phyloP scores from a whole-genome alignment of 2,888 invertebrate genomes.

The Aelia acuminata region DNA sequence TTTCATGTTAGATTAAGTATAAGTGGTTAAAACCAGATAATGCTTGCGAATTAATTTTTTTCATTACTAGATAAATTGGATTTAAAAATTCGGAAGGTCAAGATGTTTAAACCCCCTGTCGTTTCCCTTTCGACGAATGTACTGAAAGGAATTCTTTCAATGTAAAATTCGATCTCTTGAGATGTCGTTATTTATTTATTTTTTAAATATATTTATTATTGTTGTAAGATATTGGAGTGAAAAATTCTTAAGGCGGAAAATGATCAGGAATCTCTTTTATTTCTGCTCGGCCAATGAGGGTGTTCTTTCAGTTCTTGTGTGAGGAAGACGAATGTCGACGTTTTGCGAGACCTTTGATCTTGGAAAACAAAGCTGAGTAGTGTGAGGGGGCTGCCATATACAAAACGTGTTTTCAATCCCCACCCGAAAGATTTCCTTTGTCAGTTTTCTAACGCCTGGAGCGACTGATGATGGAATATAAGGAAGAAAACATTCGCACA shows the following conservation, averaged over 20 bases:
- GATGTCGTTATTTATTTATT: no score
- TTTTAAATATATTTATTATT: no score
- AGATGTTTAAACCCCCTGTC: no score
- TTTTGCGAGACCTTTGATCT: constrained; percentile 1
- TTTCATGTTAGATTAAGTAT: no score
- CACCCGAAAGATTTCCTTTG: neutral
- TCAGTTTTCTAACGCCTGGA: neutral
- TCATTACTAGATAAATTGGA: no score
- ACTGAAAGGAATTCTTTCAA: no score
- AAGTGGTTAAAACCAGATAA: no score
- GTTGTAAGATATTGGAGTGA: neutral
- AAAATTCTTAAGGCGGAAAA: neutral
- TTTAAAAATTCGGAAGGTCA: no score
- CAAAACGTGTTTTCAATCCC: constrained; percentile 32
- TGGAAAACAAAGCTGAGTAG: constrained; percentile 4
- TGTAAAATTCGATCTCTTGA: no score
- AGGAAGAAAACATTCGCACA: neutral
- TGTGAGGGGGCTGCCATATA: constrained; percentile 11
- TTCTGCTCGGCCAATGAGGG: neutral
- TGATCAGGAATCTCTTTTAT: constrained; percentile 11
- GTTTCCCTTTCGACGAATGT: no score
- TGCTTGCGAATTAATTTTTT: no score
- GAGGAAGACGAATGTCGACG: neutral
- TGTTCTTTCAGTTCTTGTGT: neutral
- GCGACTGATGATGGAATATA: neutral